Percentiles rank a stretch among this genome's conserved stretches.
These are phyloP conservation scores for Kryptopterus vitreolus DNA, from an alignment of 2,797 vertebrate genomes.

Conservation along the genomic window DNA sequence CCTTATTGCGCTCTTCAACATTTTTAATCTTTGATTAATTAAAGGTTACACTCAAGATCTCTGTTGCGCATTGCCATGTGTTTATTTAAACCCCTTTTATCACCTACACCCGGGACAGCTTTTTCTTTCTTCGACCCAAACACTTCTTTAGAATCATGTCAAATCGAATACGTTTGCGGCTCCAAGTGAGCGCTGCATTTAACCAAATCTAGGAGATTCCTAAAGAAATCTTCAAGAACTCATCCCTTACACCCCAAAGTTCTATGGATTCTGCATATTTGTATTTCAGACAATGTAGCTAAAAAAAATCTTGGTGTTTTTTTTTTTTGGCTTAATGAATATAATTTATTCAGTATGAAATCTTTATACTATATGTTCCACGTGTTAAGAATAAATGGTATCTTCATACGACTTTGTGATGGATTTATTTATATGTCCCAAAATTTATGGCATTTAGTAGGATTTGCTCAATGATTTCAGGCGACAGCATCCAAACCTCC, in stretches of 20 bases:
- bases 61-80: slow-evolving; percentile 69
- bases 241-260: slow-evolving; percentile 78
- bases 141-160: slow-evolving; percentile 71
- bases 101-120: slow-evolving; percentile 43
- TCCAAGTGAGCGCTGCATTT: slow-evolving; percentile 84
- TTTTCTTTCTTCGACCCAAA: slow-evolving; percentile 69
- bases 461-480: too few relatives aligned
- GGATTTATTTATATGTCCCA: slow-evolving; percentile 74
- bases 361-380: slow-evolving; percentile 98
- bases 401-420: slow-evolving; percentile 99
- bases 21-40: slow-evolving; percentile 74
- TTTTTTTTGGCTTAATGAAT: slow-evolving; percentile 96
- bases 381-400: slow-evolving; percentile 96
- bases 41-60: slow-evolving; percentile 70
- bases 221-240: slow-evolving; percentile 79
- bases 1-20: slow-evolving; percentile 69
- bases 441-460: too few relatives aligned
- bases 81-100: slow-evolving; percentile 64
- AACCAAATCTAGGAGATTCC: slow-evolving; percentile 70
- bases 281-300: slow-evolving; percentile 99
- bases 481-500: too few relatives aligned
- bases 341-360: slow-evolving; percentile 97
- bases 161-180: slow-evolving; percentile 78
- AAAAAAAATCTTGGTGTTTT: slow-evolving; percentile 96
- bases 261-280: slow-evolving; percentile 99